Evolutionary conservation across 2,888 invertebrate genomes (phyloP).

Genomic region (Catocala sponsa): DNA sequence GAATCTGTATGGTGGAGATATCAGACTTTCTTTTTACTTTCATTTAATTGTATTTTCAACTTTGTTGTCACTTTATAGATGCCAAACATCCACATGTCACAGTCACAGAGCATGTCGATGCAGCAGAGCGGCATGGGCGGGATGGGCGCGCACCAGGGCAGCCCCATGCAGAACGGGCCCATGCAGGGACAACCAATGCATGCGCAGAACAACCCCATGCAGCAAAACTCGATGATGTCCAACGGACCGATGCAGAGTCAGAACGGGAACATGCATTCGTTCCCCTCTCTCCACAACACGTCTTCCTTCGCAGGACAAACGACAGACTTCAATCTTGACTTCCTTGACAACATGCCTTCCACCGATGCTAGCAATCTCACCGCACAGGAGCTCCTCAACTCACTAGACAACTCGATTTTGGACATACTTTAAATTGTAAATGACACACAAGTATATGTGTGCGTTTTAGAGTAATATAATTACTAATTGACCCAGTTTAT

Average conservation of each 20-base stretch:
- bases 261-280: constrained; percentile 55
- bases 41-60: too few species aligned
- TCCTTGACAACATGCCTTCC: constrained; percentile 94
- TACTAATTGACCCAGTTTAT: constrained; percentile 54
- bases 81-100: constrained; percentile 91
- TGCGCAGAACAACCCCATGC: constrained; percentile 56
- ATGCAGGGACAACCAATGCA: constrained; percentile 66
- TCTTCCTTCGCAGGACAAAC: constrained; percentile 84
- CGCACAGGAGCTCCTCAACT: constrained; percentile 94
- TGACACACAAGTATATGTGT: constrained; percentile 23
- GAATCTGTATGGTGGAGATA: too few species aligned
- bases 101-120: constrained; percentile 90
- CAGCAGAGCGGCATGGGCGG: constrained; percentile 70
- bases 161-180: constrained; percentile 62
- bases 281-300: constrained; percentile 74
- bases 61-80: constrained; percentile 70
- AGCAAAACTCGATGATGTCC: constrained; percentile 65
- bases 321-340: constrained; percentile 94
- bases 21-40: too few species aligned
- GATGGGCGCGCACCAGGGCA: constrained; percentile 60
- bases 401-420: constrained; percentile 93
- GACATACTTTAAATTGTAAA: constrained; percentile 85
- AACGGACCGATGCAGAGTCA: constrained; percentile 57
- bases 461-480: constrained; percentile 42
- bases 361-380: constrained; percentile 93